Conservation (phyloP, 2,888 invertebrate genomes). For the Ichneumoninae sp. region DNA sequence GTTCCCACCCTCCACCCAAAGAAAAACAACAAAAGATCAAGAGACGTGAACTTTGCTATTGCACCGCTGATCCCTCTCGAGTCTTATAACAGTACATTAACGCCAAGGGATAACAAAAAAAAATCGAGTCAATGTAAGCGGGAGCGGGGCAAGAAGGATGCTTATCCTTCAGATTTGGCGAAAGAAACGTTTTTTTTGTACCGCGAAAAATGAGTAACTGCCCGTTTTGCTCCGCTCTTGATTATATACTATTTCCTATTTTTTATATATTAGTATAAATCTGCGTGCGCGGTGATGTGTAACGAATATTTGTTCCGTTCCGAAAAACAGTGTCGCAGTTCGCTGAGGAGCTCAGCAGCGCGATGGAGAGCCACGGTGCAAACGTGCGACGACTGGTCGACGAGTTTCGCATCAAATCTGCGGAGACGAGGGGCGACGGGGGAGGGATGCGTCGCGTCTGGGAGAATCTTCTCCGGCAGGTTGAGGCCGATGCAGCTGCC, state of each 20-base stretch:
- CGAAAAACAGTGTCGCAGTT: slow-evolving; percentile 92
- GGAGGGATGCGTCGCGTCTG: slow-evolving; percentile 94
- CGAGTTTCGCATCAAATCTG: slow-evolving; percentile 93
- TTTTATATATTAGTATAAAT: no score
- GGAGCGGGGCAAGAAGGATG: not conserved
- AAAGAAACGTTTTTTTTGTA: not conserved
- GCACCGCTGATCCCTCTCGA: slow-evolving; percentile 17
- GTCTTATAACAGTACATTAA: not conserved
- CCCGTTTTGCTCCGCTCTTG: not conserved
- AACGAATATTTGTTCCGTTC: not conserved
- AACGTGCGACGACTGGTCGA: slow-evolving; percentile 94
- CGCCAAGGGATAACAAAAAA: not conserved
- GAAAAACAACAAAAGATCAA: not conserved
- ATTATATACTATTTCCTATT: not conserved
- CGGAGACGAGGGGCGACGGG: slow-evolving; percentile 93
- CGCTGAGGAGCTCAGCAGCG: slow-evolving; percentile 94
- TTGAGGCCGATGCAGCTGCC: slow-evolving; percentile 94
- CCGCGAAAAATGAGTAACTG: not conserved
- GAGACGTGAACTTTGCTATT: not conserved
- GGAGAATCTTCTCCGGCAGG: slow-evolving; percentile 95
- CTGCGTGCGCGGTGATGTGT: no score
- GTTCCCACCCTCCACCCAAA: not conserved
- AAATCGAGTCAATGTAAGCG: not conserved
- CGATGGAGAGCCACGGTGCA: slow-evolving; percentile 95
- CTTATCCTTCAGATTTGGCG: no score